These are phyloP conservation scores for Molossus alvarezi DNA, from an alignment of 2,797 vertebrate species.

Conservation along the genomic window DNA sequence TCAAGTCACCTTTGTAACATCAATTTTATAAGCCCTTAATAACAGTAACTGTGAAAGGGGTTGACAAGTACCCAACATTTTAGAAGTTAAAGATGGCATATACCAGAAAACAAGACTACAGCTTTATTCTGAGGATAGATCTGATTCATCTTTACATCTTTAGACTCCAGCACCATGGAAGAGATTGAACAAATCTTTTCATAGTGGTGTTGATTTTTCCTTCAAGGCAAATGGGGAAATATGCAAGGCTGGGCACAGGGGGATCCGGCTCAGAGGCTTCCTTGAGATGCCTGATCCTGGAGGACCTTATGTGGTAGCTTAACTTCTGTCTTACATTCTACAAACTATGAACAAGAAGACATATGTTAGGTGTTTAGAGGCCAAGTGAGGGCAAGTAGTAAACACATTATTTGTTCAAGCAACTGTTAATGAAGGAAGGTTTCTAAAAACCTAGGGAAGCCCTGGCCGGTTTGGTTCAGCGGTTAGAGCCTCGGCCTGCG, in stretches of 20 bases:
- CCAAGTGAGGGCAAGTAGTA: slow-evolving; percentile 3
- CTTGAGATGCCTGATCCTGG: background rate
- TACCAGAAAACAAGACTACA: background rate
- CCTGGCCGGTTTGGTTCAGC: too few species aligned
- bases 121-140: background rate
- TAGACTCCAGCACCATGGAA: background rate
- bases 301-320: background rate
- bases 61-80: background rate
- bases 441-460: background rate
- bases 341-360: background rate
- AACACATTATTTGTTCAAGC: background rate
- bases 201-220: background rate
- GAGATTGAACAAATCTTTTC: background rate
- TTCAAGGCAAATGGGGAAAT: background rate
- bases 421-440: background rate
- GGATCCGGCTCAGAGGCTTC: background rate
- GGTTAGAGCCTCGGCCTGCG: too few species aligned
- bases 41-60: background rate
- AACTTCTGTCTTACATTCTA: background rate
- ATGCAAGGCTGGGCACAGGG: background rate
- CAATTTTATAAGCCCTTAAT: slow-evolving; percentile 40
- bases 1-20: background rate
- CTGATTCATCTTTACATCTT: background rate
- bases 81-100: background rate
- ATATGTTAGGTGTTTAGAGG: background rate